Percentiles rank a stretch among this genome's conserved stretches.
phyloP scores from a whole-genome alignment of 1,140 invertebrate genomes.

The Leguminivora glycinivorella region DNA sequence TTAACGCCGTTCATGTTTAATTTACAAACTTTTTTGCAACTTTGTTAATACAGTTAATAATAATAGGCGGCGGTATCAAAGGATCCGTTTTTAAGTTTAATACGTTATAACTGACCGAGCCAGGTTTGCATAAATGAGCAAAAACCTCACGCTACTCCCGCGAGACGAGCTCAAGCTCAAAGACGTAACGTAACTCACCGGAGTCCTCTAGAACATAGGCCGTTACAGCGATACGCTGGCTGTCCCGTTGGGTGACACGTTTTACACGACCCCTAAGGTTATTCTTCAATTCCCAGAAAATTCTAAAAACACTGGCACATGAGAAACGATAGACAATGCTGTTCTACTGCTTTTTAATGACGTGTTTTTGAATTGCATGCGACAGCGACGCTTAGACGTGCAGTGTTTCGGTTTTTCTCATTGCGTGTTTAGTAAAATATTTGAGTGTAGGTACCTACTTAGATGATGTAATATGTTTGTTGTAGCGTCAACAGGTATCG shows the following conservation, averaged over 20 bases:
- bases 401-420: not conserved
- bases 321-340: conserved; percentile 20
- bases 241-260: conserved; percentile 46
- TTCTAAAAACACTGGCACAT: conserved; percentile 34
- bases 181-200: not conserved
- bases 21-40: too few species aligned
- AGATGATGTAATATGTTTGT: too few species aligned
- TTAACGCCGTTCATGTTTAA: too few species aligned
- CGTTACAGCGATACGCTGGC: not conserved
- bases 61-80: not conserved
- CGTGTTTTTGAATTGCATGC: conserved; percentile 6
- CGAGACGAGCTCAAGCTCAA: not conserved
- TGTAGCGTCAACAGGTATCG: too few species aligned
- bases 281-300: conserved; percentile 45
- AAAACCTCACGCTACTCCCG: not conserved
- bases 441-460: too few species aligned
- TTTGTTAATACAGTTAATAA: not conserved
- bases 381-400: not conserved
- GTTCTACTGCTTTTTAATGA: conserved; percentile 6
- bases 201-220: not conserved
- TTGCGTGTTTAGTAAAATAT: not conserved
- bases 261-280: conserved; percentile 45
- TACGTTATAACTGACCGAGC: not conserved
- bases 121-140: conserved; percentile 9
- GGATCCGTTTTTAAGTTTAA: not conserved